Conservation (phyloP, 2,113 vertebrate species). For the Neodon shergylaensis region DNA sequence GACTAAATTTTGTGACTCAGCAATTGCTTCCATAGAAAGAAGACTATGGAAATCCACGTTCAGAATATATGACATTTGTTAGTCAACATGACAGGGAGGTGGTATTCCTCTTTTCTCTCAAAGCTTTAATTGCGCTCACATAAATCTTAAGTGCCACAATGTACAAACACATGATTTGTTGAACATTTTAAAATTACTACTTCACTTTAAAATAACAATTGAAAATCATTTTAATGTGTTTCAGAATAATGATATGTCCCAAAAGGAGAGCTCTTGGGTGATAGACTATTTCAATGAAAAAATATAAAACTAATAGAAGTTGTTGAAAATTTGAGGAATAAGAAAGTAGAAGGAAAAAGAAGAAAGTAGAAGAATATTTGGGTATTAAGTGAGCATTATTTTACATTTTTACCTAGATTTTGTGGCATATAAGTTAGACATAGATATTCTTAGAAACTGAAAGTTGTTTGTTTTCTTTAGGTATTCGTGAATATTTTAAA, state of each 20-base stretch:
- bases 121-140: background rate
- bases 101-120: background rate
- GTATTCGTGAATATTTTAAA: background rate
- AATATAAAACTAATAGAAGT: background rate
- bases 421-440: background rate
- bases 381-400: background rate
- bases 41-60: background rate
- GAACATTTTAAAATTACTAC: background rate
- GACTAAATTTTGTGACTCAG: background rate
- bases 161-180: background rate
- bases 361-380: background rate
- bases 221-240: background rate
- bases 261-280: fast-evolving
- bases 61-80: background rate
- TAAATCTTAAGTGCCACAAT: background rate
- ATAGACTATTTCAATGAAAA: background rate
- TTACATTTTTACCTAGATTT: conserved; percentile 10
- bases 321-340: background rate
- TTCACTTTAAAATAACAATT: background rate
- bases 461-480: background rate
- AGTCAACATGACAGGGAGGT: background rate
- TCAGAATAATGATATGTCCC: background rate
- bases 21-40: background rate
- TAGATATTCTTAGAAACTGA: background rate
- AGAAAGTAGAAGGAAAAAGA: background rate